Conservation (phyloP, 2,888 invertebrate genomes). For the Alsophila aescularia region DNA sequence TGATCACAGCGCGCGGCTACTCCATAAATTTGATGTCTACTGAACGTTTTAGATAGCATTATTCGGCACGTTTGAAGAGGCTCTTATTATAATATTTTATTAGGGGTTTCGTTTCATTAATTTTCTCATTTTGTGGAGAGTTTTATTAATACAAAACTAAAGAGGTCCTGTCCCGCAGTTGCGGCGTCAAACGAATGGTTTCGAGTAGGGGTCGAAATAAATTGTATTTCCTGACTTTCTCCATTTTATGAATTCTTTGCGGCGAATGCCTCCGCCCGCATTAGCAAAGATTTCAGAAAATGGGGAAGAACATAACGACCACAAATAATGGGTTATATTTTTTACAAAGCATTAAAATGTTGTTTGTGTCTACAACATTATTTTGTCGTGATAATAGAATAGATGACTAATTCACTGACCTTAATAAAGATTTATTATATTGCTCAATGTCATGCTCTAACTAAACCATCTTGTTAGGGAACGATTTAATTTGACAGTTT, state of each 20-base stretch:
- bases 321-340: too few relatives aligned
- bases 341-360: too few relatives aligned
- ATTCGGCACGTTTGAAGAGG: slow-evolving; percentile 7
- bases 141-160: slow-evolving; percentile 48
- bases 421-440: neutral
- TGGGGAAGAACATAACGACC: too few relatives aligned
- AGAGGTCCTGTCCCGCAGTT: slow-evolving; percentile 41
- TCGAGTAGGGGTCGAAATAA: slow-evolving; percentile 48
- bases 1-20: neutral
- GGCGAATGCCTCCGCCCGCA: slow-evolving; percentile 17
- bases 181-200: slow-evolving; percentile 48
- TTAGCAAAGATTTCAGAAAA: too few relatives aligned
- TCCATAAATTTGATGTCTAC: neutral
- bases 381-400: neutral
- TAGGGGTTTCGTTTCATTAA: slow-evolving; percentile 25
- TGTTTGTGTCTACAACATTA: too few relatives aligned
- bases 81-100: slow-evolving; percentile 16
- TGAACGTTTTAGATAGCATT: slow-evolving; percentile 5
- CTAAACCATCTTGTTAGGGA: too few relatives aligned
- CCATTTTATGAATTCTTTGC: slow-evolving; percentile 48
- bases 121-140: slow-evolving; percentile 35
- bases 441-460: neutral
- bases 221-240: slow-evolving; percentile 57
- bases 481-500: neutral
- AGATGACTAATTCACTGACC: slow-evolving; percentile 16